Evolutionary conservation across 1,140 invertebrate genomes (phyloP), one percentile per base, ranked within the genome.

Genomic region (Mamestra configurata): DNA sequence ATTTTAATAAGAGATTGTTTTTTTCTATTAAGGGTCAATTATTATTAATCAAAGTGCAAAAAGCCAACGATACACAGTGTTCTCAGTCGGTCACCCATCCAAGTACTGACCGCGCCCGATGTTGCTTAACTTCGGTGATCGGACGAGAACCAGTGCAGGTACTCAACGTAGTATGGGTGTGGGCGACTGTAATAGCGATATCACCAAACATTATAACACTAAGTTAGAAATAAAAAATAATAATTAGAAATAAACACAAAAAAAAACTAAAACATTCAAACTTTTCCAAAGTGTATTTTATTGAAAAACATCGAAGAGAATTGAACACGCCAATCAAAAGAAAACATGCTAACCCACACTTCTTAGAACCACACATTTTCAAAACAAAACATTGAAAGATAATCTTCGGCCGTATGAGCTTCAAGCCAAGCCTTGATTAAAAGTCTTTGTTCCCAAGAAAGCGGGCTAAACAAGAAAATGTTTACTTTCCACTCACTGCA

Each of bases 121-220:
- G 80, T 82, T 84, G 82, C 82, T 82, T 82, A 80, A 80, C 80
- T 82, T 82, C 82, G 82, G 82, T 84, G 82, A 84, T 84, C 82
- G 77, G 82, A 84, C 82, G 82, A 84, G 82, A 82, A 84, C 81
- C 79, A n/a, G n/a, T n/a, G n/a, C n/a, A n/a, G n/a, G n/a, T n/a
- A n/a, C n/a, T n/a, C n/a, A n/a, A n/a, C n/a, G n/a, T n/a, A n/a
- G n/a, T n/a, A n/a, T n/a, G n/a, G n/a, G n/a, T n/a, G n/a, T n/a
- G n/a, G n/a, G n/a, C n/a, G n/a, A n/a, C n/a, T n/a, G n/a, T n/a
- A n/a, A n/a, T n/a, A n/a, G n/a, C n/a, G n/a, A n/a, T n/a, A n/a
- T n/a, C n/a, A n/a, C n/a, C n/a, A n/a, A n/a, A n/a, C n/a, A n/a
- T n/a, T n/a, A n/a, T n/a, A n/a, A n/a, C n/a, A n/a, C n/a, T n/a